Percentiles rank a stretch among this genome's conserved stretches.
phyloP scores from a whole-genome alignment of 2,888 invertebrate species.

The Cephus spinipes region DNA sequence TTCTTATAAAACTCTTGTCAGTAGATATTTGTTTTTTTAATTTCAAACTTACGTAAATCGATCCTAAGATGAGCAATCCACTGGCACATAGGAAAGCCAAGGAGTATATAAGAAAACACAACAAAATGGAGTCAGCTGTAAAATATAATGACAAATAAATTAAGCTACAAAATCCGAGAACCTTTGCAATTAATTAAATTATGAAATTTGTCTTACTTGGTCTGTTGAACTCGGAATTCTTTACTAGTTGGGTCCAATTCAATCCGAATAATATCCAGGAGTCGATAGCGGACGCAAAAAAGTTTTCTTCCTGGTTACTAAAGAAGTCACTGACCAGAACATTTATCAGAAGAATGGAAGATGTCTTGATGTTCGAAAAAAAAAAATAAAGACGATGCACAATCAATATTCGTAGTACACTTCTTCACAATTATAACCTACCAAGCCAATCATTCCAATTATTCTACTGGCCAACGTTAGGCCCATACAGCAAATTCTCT shows the following conservation, averaged over 20 bases:
- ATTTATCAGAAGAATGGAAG: constrained; percentile 59
- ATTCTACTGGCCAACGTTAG: constrained; percentile 55
- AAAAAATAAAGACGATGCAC: not conserved
- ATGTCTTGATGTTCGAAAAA: constrained; percentile 45
- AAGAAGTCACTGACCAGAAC: constrained; percentile 57
- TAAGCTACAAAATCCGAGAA: not conserved
- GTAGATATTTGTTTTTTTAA: not conserved
- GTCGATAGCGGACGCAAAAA: constrained; percentile 48
- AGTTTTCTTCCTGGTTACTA: constrained; percentile 32
- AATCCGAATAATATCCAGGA: constrained; percentile 56
- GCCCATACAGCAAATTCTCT: constrained; percentile 51
- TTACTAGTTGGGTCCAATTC: constrained; percentile 56
- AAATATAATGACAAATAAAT: constrained; percentile 21
- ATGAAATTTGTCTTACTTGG: constrained; percentile 39
- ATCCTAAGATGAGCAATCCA: constrained; percentile 54
- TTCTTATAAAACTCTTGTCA: not conserved
- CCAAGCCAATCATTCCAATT: constrained; percentile 60
- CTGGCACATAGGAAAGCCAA: constrained; percentile 50
- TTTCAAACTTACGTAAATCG: constrained; percentile 52
- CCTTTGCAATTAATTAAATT: not conserved
- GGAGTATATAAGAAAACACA: constrained; percentile 51
- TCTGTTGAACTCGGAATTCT: constrained; percentile 38
- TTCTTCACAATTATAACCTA: constrained; percentile 37
- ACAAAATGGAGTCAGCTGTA: constrained; percentile 50
- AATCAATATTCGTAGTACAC: not conserved